Base-by-base conservation (phyloP, 2,113 vertebrate genomes). In the Pseudorhombus dupliciocellatus region DNA sequence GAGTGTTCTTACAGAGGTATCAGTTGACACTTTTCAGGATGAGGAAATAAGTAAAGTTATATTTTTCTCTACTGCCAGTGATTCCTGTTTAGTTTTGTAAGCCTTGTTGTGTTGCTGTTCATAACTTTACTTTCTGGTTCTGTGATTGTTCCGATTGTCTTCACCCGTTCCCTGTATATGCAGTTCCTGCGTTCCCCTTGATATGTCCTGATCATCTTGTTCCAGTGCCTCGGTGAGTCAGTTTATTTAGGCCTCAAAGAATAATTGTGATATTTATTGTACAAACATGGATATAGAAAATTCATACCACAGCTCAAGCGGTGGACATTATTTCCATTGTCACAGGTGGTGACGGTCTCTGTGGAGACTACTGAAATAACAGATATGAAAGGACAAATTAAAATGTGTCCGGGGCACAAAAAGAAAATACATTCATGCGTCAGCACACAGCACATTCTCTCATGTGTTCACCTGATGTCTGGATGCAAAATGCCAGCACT, bases 401-500 rank as follows among this genome's bases (percentile, higher is more conserved):
- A 37, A 37, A 37, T 14, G 2, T n/a, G 21, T 66, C 26, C 4
- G 46, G 52, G 20, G 7, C 21, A 37, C 8, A 25, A 7, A 14
- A 7, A 54, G 7, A 61, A 21, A 62, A 26, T 21, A 31, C 26
- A 59, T 44, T 1, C 7, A 42, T 14, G 1, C 6, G 21, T 31
- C 44, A 20, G 7, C 16, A 16, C 18, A 44, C 26, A 28, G 0
- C 12, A 16, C 1, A 26, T 18, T 7, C 26, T 10, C 25, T 25
- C 2, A 26, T 1, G 50, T 18, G 55, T 70, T 73, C 80, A 87
- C 85, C 82, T 84, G 60, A 10, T 46, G 9, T 28, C 31, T 50
- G 26, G 37, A 84, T n/a, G 57, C 5, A 62, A 65, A 74, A 56
- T 42, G 58, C 68, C 63, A 84, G 48, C 40, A 77, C 85, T 89